Percentiles rank a stretch among this genome's conserved stretches.
Evolutionary conservation across 1,140 invertebrate species (phyloP).

Genomic region (Aphaenogaster ashmeadi): DNA sequence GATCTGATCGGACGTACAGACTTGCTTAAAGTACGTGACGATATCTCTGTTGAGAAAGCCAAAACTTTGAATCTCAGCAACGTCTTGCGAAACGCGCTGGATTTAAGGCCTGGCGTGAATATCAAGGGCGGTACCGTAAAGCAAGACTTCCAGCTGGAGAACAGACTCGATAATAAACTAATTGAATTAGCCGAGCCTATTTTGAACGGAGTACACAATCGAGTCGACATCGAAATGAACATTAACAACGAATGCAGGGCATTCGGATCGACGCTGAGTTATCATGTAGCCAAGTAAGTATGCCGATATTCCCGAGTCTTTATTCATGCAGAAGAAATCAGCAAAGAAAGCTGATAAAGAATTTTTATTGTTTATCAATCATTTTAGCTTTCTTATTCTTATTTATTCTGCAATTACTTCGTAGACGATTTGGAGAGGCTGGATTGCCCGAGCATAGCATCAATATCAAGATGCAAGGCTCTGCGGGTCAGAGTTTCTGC

Average conservation of each 20-base stretch:
- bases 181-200: conserved; percentile 93
- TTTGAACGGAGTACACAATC: conserved; percentile 90
- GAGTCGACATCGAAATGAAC: conserved; percentile 92
- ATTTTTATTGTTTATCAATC: conserved; percentile 2
- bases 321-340: neutral
- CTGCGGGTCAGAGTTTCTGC: conserved; percentile 99
- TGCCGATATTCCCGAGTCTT: neutral
- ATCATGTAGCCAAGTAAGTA: conserved; percentile 96
- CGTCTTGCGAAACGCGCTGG: conserved; percentile 96
- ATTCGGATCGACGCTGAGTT: conserved; percentile 97
- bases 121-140: conserved; percentile 95
- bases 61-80: conserved; percentile 94
- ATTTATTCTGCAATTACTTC: conserved; percentile 68
- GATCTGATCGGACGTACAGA: conserved; percentile 98
- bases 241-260: conserved; percentile 97
- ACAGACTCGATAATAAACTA: conserved; percentile 94
- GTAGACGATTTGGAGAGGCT: conserved; percentile 94
- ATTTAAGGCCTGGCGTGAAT: conserved; percentile 95
- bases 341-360: neutral
- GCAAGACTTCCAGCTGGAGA: conserved; percentile 97
- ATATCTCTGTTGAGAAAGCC: conserved; percentile 91
- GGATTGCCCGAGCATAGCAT: conserved; percentile 96
- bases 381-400: neutral
- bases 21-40: conserved; percentile 90
- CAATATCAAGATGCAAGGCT: conserved; percentile 95